phyloP scores from a whole-genome alignment of 2,797 vertebrate genomes.

The Liasis olivaceus region DNA sequence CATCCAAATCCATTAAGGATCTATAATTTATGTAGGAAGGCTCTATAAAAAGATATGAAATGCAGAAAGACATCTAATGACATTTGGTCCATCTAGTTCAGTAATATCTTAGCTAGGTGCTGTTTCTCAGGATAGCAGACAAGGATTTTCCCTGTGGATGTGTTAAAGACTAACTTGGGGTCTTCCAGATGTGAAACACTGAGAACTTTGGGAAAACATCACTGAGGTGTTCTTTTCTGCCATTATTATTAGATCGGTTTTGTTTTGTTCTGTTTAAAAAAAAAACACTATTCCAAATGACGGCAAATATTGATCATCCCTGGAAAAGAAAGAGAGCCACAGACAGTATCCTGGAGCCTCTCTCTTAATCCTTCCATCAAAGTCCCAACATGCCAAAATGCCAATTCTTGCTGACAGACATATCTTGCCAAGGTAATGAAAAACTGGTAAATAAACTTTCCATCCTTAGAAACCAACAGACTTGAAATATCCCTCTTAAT shows the following conservation, averaged over 20 bases:
- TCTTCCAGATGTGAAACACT: background rate
- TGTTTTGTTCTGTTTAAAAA: background rate
- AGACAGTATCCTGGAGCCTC: background rate
- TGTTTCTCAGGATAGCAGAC: background rate
- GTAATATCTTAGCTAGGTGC: background rate
- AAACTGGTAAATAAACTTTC: background rate
- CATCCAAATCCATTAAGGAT: background rate
- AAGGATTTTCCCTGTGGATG: background rate
- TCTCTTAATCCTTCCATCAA: background rate
- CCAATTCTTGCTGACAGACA: too few species aligned
- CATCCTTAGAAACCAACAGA: background rate
- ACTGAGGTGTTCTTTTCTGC: background rate
- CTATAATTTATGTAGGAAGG: background rate
- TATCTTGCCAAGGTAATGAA: background rate
- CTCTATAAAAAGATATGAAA: background rate
- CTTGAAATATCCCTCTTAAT: background rate
- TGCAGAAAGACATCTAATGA: background rate
- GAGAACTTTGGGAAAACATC: background rate
- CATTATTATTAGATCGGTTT: background rate
- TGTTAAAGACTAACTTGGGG: background rate
- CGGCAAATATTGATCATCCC: too few species aligned
- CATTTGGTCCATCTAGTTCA: background rate
- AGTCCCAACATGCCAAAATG: background rate
- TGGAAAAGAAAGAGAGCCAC: background rate
- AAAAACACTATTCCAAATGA: background rate